Conservation (phyloP, 2,113 vertebrate genomes). For the Phocoena phocoena region DNA sequence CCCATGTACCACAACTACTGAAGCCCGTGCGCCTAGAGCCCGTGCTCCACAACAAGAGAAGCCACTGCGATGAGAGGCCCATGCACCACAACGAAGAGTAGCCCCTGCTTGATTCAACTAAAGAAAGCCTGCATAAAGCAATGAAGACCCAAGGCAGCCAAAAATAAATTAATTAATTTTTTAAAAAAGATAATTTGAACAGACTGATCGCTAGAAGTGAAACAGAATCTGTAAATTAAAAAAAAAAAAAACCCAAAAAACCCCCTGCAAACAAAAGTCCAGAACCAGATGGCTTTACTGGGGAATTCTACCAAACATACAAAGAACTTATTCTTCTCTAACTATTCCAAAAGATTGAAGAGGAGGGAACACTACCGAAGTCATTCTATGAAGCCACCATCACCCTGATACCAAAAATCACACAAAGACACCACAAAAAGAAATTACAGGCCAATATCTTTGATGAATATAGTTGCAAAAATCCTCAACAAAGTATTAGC, state of each 20-base stretch:
- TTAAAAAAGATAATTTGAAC: neutral
- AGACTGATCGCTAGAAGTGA: neutral
- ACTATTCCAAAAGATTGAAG: neutral
- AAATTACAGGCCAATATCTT: neutral
- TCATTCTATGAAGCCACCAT: neutral
- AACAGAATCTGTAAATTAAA: neutral
- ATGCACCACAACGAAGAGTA: too few species aligned
- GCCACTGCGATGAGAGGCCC: too few species aligned
- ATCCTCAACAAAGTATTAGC: neutral
- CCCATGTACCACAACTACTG: too few species aligned
- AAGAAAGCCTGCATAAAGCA: too few species aligned
- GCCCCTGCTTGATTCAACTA: too few species aligned
- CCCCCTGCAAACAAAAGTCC: neutral
- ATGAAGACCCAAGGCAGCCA: too few species aligned
- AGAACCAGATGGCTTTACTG: neutral
- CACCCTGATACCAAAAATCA: neutral
- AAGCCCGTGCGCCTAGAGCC: too few species aligned
- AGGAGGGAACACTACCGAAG: neutral
- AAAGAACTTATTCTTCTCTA: neutral
- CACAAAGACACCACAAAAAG: neutral
- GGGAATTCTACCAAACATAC: neutral
- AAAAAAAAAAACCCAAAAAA: neutral
- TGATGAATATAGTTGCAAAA: neutral
- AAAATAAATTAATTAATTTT: too few species aligned
- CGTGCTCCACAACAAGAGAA: too few species aligned